phyloP scores from a whole-genome alignment of 1,140 invertebrate species.

The Achatina immaculata region DNA sequence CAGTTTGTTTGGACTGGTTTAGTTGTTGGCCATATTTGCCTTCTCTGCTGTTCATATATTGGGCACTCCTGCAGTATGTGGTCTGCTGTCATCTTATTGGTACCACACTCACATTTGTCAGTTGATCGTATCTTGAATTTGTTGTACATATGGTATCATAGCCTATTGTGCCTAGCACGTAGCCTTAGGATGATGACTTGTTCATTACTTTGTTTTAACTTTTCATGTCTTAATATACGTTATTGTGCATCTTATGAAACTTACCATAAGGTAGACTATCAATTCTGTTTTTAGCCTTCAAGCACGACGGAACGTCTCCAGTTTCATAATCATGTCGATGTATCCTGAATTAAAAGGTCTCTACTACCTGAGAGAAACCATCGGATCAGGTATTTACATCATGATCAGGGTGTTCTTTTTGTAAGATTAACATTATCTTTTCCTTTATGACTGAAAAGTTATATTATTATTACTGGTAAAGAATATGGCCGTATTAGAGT shows the following conservation, averaged over 20 bases:
- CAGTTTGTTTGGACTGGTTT: too few species aligned
- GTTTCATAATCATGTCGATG: constrained; percentile 39
- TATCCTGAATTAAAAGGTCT: constrained; percentile 65
- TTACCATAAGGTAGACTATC: neutral
- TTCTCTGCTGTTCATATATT: too few species aligned
- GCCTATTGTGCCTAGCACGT: too few species aligned
- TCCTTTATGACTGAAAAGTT: neutral
- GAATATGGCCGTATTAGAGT: too few species aligned
- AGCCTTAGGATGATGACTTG: too few species aligned
- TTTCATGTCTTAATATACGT: neutral
- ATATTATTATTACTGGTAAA: too few species aligned
- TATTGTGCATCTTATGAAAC: neutral
- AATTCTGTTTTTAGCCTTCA: neutral
- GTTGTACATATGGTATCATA: too few species aligned
- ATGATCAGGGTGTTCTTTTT: constrained; percentile 77
- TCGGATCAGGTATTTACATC: constrained; percentile 74
- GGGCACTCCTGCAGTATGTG: neutral
- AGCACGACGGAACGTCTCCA: neutral
- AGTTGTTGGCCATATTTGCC: too few species aligned
- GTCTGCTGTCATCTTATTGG: too few species aligned
- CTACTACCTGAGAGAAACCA: constrained; percentile 82
- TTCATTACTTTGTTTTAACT: neutral
- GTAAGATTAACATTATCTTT: neutral
- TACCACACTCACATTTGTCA: too few species aligned
- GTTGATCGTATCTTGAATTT: too few species aligned